phyloP scores from a whole-genome alignment of 1,140 invertebrate genomes.

The Zaprionus africanus region DNA sequence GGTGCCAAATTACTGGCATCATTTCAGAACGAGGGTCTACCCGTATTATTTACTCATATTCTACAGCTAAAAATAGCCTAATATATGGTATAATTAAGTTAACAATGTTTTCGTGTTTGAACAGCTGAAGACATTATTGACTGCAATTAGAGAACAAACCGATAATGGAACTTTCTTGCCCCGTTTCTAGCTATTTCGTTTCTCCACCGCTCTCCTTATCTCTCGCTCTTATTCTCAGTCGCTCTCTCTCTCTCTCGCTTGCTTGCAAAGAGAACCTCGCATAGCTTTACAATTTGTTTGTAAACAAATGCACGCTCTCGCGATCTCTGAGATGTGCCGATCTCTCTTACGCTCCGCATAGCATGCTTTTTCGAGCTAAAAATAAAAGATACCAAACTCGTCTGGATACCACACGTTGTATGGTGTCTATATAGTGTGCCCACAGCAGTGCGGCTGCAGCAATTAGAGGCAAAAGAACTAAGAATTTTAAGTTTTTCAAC shows the following conservation, averaged over 20 bases:
- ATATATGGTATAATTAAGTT: conserved; percentile 33
- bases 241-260: neutral
- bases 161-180: neutral
- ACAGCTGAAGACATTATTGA: conserved; percentile 14
- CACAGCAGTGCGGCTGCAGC: conserved; percentile 66
- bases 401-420: conserved; percentile 66
- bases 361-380: conserved; percentile 55
- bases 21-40: neutral
- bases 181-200: neutral
- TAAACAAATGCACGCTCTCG: conserved; percentile 42
- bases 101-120: conserved; percentile 30
- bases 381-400: conserved; percentile 58
- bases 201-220: neutral
- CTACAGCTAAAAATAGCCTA: conserved; percentile 4
- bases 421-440: conserved; percentile 22
- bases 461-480: conserved; percentile 49
- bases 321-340: neutral
- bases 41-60: conserved; percentile 1
- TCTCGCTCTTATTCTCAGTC: neutral
- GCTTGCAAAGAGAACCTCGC: neutral
- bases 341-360: conserved; percentile 16
- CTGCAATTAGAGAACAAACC: neutral
- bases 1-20: conserved; percentile 28
- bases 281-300: conserved; percentile 34
- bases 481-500: conserved; percentile 5